Conservation (phyloP, 2,888 invertebrate species). For the Neuroscelio doddi region DNA sequence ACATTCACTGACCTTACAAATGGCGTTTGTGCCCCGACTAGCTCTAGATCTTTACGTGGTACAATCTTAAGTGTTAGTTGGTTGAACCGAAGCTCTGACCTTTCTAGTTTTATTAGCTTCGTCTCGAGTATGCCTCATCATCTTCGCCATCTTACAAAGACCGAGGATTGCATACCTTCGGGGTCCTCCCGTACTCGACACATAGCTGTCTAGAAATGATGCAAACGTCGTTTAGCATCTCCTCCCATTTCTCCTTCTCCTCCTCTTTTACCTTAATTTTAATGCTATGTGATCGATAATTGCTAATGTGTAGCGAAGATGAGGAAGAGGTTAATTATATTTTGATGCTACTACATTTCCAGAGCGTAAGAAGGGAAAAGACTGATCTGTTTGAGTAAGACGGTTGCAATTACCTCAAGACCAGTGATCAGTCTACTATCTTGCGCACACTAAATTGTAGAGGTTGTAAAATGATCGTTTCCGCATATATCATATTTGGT, state of each 20-base stretch:
- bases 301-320: no score
- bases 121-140: conserved; percentile 58
- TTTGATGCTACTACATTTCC: no score
- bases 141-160: conserved; percentile 51
- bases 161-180: conserved; percentile 55
- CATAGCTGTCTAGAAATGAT: conserved; percentile 52
- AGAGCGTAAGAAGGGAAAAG: no score
- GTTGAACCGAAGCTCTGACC: conserved; percentile 61
- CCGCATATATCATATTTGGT: no score
- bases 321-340: no score
- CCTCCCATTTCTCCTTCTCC: conserved; percentile 29
- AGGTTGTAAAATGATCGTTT: no score
- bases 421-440: no score
- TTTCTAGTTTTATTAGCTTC: conserved; percentile 64
- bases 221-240: conserved; percentile 51
- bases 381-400: no score
- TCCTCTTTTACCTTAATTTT: conserved; percentile 20
- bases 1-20: conserved; percentile 33
- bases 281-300: conserved; percentile 1
- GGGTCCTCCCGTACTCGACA: conserved; percentile 56
- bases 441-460: no score
- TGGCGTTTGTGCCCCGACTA: conserved; percentile 17
- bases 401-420: no score
- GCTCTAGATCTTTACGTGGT: conserved; percentile 34
- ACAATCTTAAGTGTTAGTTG: conserved; percentile 40